Conservation (phyloP, 2,888 invertebrate genomes). For the Seira sanloemensis region DNA sequence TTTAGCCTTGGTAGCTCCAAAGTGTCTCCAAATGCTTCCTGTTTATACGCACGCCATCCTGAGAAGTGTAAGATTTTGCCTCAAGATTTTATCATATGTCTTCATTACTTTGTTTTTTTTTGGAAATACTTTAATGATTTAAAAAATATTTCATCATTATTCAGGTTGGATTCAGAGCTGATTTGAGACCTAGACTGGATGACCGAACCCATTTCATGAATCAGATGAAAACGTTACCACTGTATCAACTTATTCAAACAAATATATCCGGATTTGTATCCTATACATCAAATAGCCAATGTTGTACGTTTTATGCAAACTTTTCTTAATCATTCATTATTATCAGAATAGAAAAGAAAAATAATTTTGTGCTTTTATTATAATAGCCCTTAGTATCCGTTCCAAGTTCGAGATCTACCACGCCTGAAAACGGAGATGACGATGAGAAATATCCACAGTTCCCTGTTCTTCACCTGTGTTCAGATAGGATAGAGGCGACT, state of each 20-base stretch:
- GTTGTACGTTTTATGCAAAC: constrained; percentile 75
- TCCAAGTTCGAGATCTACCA: constrained; percentile 51
- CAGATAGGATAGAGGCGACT: constrained; percentile 82
- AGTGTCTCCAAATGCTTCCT: constrained; percentile 88
- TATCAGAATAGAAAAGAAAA: not conserved
- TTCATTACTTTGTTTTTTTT: constrained; percentile 51
- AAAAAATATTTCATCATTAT: constrained; percentile 70
- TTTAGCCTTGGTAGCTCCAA: constrained; percentile 83
- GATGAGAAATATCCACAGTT: constrained; percentile 77
- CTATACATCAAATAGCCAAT: constrained; percentile 85
- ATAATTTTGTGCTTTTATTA: not conserved
- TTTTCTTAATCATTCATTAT: not conserved
- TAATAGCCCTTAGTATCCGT: constrained; percentile 46
- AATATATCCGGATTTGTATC: constrained; percentile 95
- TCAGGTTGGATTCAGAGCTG: constrained; percentile 91
- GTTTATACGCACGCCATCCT: constrained; percentile 91
- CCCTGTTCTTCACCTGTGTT: constrained; percentile 89
- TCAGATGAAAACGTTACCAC: constrained; percentile 91
- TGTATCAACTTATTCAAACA: constrained; percentile 86
- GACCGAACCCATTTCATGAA: constrained; percentile 96
- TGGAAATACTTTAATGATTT: not conserved
- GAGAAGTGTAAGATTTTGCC: constrained; percentile 83
- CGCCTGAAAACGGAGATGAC: constrained; percentile 60
- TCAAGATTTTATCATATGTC: not conserved
- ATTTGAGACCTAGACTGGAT: constrained; percentile 92